phyloP scores from a whole-genome alignment of 2,113 vertebrate genomes.

The Crotalus tigris region DNA sequence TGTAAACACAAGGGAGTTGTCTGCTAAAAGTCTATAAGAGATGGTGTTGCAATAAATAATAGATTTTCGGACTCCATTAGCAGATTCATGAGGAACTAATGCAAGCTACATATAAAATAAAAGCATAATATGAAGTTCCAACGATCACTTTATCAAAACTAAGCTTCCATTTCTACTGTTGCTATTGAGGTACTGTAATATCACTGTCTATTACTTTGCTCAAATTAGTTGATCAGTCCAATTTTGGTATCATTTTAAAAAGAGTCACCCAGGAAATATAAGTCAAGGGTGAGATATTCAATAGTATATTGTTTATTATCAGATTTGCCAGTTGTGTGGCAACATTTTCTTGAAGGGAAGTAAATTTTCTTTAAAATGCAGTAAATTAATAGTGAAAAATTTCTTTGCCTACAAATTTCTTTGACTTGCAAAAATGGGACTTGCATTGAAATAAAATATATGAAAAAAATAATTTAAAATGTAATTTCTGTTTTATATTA shows the following conservation, averaged over 20 bases:
- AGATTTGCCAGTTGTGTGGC: background rate
- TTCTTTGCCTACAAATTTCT: background rate
- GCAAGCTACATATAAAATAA: conserved; percentile 31
- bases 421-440: background rate
- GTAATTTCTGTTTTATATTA: background rate
- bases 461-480: background rate
- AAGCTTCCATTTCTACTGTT: conserved; percentile 45
- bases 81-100: conserved; percentile 58
- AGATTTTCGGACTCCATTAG: conserved; percentile 69
- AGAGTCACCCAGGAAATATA: conserved; percentile 31
- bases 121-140: conserved; percentile 45
- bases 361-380: background rate
- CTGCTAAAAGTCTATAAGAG: conserved; percentile 47
- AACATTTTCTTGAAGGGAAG: conserved; percentile 11
- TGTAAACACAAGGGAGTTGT: conserved; percentile 54
- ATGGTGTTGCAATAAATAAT: conserved; percentile 68
- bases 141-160: conserved; percentile 48
- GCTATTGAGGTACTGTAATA: conserved; percentile 49
- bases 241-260: conserved; percentile 44
- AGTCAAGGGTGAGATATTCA: background rate
- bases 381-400: background rate
- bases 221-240: conserved; percentile 28
- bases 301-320: background rate
- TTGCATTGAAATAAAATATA: background rate
- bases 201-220: conserved; percentile 39